Evolutionary conservation across 1,140 invertebrate species (phyloP).

Genomic region (Cydia pomonella): DNA sequence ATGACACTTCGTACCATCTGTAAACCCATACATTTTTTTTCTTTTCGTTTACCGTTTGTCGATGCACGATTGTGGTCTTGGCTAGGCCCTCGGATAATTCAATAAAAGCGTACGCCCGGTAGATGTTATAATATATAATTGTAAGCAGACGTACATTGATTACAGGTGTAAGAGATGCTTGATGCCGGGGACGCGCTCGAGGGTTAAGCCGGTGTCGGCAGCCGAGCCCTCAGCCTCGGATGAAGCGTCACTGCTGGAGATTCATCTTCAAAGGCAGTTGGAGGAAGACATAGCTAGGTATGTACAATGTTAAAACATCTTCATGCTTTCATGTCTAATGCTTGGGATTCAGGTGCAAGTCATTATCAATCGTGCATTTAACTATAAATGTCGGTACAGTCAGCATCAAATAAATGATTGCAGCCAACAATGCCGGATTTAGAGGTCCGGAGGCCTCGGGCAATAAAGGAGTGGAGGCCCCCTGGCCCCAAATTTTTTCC

Average conservation of each 20-base stretch:
- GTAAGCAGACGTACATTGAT: background rate
- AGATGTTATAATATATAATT: no score
- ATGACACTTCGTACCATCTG: no score
- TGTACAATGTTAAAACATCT: background rate
- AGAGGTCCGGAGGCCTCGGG: no score
- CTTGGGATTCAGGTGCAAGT: constrained; percentile 1
- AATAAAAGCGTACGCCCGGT: no score
- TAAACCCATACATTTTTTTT: no score
- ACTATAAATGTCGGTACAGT: background rate
- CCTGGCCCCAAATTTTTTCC: no score
- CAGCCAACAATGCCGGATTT: no score
- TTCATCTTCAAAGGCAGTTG: constrained; percentile 62
- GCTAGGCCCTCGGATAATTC: no score
- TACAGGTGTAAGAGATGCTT: constrained; percentile 61
- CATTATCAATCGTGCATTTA: background rate
- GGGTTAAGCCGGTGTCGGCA: constrained; percentile 59
- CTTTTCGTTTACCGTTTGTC: no score
- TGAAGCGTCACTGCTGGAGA: constrained; percentile 61
- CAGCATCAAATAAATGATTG: no score
- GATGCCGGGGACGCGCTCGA: constrained; percentile 63
- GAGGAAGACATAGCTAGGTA: constrained; percentile 73
- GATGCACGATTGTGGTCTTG: no score
- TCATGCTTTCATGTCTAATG: constrained; percentile 3
- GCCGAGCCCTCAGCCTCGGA: constrained; percentile 58
- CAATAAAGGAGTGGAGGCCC: no score